A percentile compares a stretch with the other conserved stretches of the same genome.
Conservation (phyloP, 2,888 invertebrate species). For the Tenthredo amoena region DNA sequence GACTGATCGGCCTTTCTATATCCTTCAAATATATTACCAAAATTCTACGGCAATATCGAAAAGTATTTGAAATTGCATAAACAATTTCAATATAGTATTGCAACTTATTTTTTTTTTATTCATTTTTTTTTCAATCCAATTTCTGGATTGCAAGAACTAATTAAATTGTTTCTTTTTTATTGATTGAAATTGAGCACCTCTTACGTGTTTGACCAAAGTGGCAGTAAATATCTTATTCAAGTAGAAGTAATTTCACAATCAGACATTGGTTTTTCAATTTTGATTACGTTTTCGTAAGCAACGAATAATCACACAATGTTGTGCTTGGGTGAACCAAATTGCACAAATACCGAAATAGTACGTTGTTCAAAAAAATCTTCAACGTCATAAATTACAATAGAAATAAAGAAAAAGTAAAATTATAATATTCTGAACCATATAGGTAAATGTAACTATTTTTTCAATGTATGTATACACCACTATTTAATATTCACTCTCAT, state of each 20-base stretch:
- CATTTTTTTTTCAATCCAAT: neutral
- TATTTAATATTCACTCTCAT: slow-evolving; percentile 38
- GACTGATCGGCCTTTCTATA: neutral
- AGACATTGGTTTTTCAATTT: slow-evolving; percentile 25
- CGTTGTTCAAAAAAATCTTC: neutral
- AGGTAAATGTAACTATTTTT: slow-evolving; percentile 16
- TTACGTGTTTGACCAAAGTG: slow-evolving; percentile 25
- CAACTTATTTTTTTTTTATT: neutral
- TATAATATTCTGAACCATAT: slow-evolving; percentile 14
- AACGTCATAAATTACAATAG: slow-evolving; percentile 28
- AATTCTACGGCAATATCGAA: slow-evolving; percentile 37
- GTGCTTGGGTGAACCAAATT: slow-evolving; percentile 23
- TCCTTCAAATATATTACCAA: slow-evolving; percentile 6
- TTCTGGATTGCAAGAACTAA: slow-evolving; percentile 16
- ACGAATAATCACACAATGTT: slow-evolving; percentile 23
- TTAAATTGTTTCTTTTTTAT: slow-evolving; percentile 27
- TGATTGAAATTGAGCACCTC: slow-evolving; percentile 43
- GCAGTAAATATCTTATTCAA: slow-evolving; percentile 43
- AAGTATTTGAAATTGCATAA: slow-evolving; percentile 12
- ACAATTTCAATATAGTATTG: slow-evolving; percentile 36
- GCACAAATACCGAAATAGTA: slow-evolving; percentile 9
- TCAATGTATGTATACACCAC: neutral
- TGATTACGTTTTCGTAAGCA: slow-evolving; percentile 33
- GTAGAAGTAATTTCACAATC: slow-evolving; percentile 39
- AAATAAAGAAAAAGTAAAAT: slow-evolving; percentile 12